Evolutionary conservation across 2,888 invertebrate genomes (phyloP), one percentile per base, ranked within the genome.

Genomic region (Scaptodrosophila latifasciaeformis): DNA sequence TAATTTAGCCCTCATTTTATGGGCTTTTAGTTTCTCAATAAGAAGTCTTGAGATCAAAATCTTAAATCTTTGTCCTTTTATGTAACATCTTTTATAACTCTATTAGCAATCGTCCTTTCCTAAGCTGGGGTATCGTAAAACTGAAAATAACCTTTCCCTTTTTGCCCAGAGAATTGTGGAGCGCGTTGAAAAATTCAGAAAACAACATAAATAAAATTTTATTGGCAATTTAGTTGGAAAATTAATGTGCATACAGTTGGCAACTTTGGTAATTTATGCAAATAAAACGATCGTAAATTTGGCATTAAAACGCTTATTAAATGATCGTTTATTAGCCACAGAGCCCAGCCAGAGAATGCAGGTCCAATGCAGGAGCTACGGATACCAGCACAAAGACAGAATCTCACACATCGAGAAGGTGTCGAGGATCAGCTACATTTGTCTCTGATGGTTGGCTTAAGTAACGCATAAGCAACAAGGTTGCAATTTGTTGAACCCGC

Each of bases 201-300:
- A 59, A 48, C 54, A 66, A 60, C 82, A 80, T 82, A 81, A 82
- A 82, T 82, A 69, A 77, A 63, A 69, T 81, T 82, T 81, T 81
- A 82, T 82, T 81, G 82, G 77, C 81, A 82, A 82, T 82, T 82
- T 71, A 49, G 71, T 61, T 54, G 67, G 59, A 47, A 80, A 77
- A 81, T 80, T 71, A 78, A 81, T 81, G 81, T 74, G 62, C 65
- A 62, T 74, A 59, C 67, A 67, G 72, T 75, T 77, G 68, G 79
- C 72, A 75, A 80, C 65, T 67, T 70, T 64, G 70, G 70, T 81
- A 81, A 81, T 81, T 81, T 82, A 82, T 82, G 81, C 81, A 81
- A 82, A 81, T 82, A 81, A 81, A 82, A 77, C 79, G 82, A 77
- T 82, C 81, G 71, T 81, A 82, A 82, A 82, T 81, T 82, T 81